Evolutionary conservation across 2,888 invertebrate genomes (phyloP).

Genomic region (Agriopis leucophaearia): DNA sequence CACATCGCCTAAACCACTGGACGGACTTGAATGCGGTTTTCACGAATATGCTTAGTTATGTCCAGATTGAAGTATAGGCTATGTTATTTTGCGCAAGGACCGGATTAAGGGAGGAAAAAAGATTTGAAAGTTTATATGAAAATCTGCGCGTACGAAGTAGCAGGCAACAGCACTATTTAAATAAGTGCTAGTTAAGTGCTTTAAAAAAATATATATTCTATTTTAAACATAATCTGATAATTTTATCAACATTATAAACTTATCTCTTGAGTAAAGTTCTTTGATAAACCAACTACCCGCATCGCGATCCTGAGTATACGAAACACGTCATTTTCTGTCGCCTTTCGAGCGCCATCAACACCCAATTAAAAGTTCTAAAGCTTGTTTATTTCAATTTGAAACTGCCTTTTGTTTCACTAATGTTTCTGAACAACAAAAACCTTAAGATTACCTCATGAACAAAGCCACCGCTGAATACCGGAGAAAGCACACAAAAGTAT

Average conservation of each 20-base stretch:
- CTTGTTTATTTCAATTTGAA: conserved; percentile 36
- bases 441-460: conserved; percentile 22
- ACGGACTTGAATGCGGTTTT: too few relatives aligned
- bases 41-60: too few relatives aligned
- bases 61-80: too few relatives aligned
- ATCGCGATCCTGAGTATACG: conserved; percentile 15
- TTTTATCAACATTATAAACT: neutral
- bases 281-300: conserved; percentile 4
- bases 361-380: conserved; percentile 42
- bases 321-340: conserved; percentile 27
- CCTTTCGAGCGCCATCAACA: conserved; percentile 34
- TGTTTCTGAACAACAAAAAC: conserved; percentile 34
- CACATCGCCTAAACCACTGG: too few relatives aligned
- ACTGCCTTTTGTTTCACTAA: conserved; percentile 35
- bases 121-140: too few relatives aligned
- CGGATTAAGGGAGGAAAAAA: too few relatives aligned
- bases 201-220: neutral
- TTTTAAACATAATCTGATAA: neutral
- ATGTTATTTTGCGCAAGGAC: too few relatives aligned
- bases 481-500: neutral
- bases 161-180: too few relatives aligned
- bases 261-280: neutral
- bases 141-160: too few relatives aligned
- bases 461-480: conserved; percentile 6
- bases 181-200: too few relatives aligned